These are phyloP conservation scores for Griposia aprilina DNA, from an alignment of 2,888 invertebrate genomes.

Conservation along the genomic window DNA sequence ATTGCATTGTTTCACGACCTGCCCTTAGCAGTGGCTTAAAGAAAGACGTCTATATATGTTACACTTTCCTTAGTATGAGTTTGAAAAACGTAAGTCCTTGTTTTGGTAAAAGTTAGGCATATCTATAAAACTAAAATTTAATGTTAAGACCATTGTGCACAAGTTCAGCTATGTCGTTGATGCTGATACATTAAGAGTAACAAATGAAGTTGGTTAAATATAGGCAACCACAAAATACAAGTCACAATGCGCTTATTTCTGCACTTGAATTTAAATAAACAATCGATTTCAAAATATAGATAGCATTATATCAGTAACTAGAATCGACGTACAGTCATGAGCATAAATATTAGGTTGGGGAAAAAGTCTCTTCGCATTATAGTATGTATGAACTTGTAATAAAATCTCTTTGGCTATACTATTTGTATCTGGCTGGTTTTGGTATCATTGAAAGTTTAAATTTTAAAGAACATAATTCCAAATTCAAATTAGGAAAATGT, in stretches of 20 bases:
- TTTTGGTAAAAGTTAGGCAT: no score
- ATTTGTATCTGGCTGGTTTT: no score
- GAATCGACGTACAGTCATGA: neutral
- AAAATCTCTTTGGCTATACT: no score
- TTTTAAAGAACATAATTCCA: no score
- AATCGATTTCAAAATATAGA: constrained; percentile 12
- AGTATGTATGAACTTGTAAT: no score
- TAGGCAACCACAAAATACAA: neutral
- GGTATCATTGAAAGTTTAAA: no score
- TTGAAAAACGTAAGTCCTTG: neutral
- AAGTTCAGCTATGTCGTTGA: neutral
- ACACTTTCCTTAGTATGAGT: neutral
- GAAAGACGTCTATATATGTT: neutral
- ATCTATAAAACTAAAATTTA: no score
- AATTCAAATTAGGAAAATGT: no score
- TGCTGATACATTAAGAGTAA: constrained; percentile 3
- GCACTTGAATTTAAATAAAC: constrained; percentile 19
- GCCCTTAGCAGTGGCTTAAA: no score
- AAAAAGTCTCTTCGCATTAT: no score
- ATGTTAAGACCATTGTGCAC: neutral
- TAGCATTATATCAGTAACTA: neutral
- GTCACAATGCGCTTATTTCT: constrained; percentile 6
- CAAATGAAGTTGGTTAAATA: neutral
- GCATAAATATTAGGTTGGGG: no score
- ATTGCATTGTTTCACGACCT: neutral